Conservation (phyloP, 2,888 invertebrate genomes). For the Drosophila yooni region DNA sequence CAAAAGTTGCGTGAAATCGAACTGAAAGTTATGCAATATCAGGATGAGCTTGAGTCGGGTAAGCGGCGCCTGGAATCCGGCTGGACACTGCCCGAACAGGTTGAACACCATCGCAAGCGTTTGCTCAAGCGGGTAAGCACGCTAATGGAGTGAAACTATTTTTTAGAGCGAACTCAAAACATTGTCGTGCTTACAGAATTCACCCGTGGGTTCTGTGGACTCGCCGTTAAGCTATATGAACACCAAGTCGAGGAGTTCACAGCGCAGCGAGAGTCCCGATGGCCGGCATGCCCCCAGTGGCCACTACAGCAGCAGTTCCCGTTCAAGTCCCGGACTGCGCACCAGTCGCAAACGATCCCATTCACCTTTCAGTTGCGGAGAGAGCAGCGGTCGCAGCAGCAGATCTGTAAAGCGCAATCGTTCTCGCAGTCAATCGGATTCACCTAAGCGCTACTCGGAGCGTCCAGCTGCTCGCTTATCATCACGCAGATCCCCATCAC, state of each 20-base stretch:
- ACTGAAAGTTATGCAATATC: constrained; percentile 97
- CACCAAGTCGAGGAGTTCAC: constrained; percentile 50
- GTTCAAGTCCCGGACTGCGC: constrained; percentile 82
- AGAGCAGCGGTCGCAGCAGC: constrained; percentile 45
- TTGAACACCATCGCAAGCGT: constrained; percentile 95
- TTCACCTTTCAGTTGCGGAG: constrained; percentile 83
- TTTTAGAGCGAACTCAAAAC: not conserved
- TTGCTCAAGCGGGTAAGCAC: constrained; percentile 91
- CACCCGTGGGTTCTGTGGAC: constrained; percentile 62
- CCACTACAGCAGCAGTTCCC: constrained; percentile 60
- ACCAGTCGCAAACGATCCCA: constrained; percentile 84
- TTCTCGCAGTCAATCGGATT: constrained; percentile 75
- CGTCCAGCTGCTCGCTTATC: constrained; percentile 51
- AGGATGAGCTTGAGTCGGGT: constrained; percentile 97
- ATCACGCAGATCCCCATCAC: constrained; percentile 75
- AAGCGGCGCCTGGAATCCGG: constrained; percentile 89
- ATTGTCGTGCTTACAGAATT: constrained; percentile 48
- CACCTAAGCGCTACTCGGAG: constrained; percentile 81
- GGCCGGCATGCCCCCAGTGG: constrained; percentile 38
- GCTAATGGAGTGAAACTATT: not conserved
- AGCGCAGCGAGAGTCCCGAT: constrained; percentile 76
- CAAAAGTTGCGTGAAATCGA: constrained; percentile 95
- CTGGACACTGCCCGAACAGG: constrained; percentile 92
- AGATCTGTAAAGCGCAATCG: constrained; percentile 76
- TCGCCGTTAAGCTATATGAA: constrained; percentile 77